A percentile compares a stretch with the other conserved stretches of the same genome.
These are phyloP conservation scores for Eulemur rubriventer DNA, from an alignment of 2,797 vertebrate genomes.

Conservation along the genomic window DNA sequence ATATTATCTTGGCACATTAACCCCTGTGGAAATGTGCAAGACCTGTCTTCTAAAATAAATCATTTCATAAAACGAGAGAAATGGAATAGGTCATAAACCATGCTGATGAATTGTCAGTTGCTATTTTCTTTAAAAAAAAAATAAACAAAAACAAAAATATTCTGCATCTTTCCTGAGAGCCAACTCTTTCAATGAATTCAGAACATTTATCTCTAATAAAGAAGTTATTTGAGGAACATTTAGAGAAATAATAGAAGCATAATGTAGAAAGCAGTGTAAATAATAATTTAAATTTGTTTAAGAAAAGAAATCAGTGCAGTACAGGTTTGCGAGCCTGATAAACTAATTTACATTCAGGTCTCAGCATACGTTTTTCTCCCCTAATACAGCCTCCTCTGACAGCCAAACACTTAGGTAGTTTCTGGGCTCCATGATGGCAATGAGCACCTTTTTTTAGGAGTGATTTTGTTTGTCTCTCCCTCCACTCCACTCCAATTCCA, in stretches of 20 bases:
- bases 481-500: neutral
- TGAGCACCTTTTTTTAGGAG: neutral
- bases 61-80: neutral
- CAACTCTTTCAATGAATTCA: constrained; percentile 20
- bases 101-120: neutral
- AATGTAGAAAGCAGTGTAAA: neutral
- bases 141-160: neutral
- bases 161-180: neutral
- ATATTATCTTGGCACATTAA: neutral
- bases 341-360: neutral
- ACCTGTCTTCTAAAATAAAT: constrained; percentile 46
- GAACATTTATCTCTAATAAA: neutral
- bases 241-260: neutral
- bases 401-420: neutral
- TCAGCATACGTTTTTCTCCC: neutral
- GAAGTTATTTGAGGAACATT: neutral
- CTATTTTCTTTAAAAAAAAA: neutral
- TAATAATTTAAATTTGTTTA: neutral
- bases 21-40: neutral
- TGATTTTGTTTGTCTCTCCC: neutral
- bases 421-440: neutral
- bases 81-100: neutral
- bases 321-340: neutral
- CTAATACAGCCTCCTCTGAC: neutral
- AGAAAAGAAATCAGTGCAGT: neutral